Conservation (phyloP, 2,113 vertebrate genomes). For the Zapus hudsonius region DNA sequence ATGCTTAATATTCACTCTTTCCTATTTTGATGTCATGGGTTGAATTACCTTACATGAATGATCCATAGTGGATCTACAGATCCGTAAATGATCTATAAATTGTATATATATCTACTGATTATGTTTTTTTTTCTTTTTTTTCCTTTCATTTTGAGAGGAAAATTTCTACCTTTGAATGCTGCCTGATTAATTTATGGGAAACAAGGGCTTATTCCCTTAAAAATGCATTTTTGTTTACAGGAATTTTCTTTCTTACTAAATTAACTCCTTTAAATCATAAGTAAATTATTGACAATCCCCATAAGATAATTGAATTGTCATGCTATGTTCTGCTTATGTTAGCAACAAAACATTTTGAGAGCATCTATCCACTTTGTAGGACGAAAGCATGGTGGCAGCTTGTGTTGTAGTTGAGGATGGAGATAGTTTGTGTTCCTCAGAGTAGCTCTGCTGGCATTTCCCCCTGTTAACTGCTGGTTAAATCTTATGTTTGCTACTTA, state of each 20-base stretch:
- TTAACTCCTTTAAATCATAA: not conserved
- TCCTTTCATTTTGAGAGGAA: constrained; percentile 12
- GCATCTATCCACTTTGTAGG: not conserved
- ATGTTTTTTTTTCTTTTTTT: too few relatives aligned
- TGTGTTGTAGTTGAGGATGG: not conserved
- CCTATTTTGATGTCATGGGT: too few relatives aligned
- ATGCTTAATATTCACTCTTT: too few relatives aligned
- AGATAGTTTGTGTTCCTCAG: not conserved
- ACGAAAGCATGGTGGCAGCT: not conserved
- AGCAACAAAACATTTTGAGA: not conserved
- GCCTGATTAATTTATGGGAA: not conserved
- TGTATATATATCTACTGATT: too few relatives aligned
- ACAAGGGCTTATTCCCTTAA: not conserved
- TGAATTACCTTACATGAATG: not conserved
- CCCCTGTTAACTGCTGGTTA: not conserved
- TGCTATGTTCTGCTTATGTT: not conserved
- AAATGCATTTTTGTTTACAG: not conserved
- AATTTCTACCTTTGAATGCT: not conserved
- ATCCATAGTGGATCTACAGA: not conserved
- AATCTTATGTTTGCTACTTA: constrained; percentile 43
- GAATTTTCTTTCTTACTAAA: not conserved
- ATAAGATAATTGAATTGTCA: not conserved
- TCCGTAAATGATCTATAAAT: too few relatives aligned
- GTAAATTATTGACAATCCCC: not conserved
- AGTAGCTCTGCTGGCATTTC: not conserved